phyloP scores from a whole-genome alignment of 30 jellyfish, hydroid and myxozoan species.

The Aurelia coerulea region DNA sequence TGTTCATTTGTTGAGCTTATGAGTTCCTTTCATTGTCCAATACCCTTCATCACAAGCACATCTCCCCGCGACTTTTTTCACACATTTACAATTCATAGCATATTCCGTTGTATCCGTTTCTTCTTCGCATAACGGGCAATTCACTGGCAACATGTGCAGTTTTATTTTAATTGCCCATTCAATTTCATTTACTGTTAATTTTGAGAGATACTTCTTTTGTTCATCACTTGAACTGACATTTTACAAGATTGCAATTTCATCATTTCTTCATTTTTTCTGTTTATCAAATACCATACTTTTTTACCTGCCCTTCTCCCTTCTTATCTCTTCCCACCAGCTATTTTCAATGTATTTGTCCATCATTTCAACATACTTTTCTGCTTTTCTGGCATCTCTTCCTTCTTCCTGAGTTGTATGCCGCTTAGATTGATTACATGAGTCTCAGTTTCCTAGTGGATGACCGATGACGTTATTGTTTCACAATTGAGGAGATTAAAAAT shows the following conservation, averaged over 20 bases:
- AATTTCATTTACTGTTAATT: not conserved
- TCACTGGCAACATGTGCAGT: constrained; percentile 8
- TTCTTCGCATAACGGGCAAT: not conserved
- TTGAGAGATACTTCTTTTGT: constrained; percentile 6
- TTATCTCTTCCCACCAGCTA: not conserved
- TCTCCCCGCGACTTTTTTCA: constrained; percentile 1
- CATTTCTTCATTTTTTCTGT: not conserved
- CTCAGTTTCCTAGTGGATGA: no score
- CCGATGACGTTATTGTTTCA: no score
- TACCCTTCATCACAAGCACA: not conserved
- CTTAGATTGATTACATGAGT: no score
- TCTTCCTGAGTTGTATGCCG: no score
- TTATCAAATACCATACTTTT: not conserved
- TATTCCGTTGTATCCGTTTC: not conserved
- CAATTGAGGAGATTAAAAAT: no score
- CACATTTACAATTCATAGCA: not conserved
- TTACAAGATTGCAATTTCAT: not conserved
- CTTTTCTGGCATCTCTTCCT: no score
- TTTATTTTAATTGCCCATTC: not conserved
- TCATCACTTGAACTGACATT: not conserved
- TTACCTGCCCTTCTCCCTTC: not conserved
- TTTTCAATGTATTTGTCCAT: no score
- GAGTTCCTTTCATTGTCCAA: constrained; percentile 2
- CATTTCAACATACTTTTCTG: no score
- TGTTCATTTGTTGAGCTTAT: not conserved